Conservation (phyloP, 2,888 invertebrate species). For the Drosophila yooni region DNA sequence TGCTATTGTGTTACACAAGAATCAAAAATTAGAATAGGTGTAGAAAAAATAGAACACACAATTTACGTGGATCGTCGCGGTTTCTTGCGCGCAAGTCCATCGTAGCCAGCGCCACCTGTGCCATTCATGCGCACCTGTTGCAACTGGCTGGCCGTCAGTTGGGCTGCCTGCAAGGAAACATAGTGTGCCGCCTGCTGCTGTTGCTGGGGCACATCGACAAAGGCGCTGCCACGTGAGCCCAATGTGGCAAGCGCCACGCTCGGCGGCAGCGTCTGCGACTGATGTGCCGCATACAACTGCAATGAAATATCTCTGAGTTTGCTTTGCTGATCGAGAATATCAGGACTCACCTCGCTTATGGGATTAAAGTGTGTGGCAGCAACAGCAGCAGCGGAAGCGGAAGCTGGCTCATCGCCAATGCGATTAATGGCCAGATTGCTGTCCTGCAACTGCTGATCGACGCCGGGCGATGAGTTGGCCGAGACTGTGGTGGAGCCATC, state of each 20-base stretch:
- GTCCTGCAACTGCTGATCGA: slow-evolving; percentile 86
- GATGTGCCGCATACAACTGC: slow-evolving; percentile 83
- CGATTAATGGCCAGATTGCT: slow-evolving; percentile 77
- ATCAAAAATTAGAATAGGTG: neutral
- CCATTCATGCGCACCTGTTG: slow-evolving; percentile 81
- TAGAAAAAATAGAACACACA: neutral
- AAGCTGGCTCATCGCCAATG: slow-evolving; percentile 53
- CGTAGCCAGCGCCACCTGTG: slow-evolving; percentile 77
- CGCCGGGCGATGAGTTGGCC: slow-evolving; percentile 93
- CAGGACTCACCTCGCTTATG: slow-evolving; percentile 82
- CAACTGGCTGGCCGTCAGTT: slow-evolving; percentile 37
- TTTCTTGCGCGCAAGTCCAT: slow-evolving; percentile 92
- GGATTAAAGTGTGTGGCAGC: slow-evolving; percentile 84
- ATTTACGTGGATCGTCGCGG: slow-evolving; percentile 95
- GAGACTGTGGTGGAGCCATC: slow-evolving; percentile 94
- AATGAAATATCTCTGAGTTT: slow-evolving; percentile 12
- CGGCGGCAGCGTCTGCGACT: slow-evolving; percentile 64
- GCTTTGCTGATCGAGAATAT: neutral
- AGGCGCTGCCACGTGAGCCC: slow-evolving; percentile 48
- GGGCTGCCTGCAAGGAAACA: slow-evolving; percentile 50
- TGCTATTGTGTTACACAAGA: slow-evolving; percentile 55
- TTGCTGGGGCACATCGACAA: slow-evolving; percentile 71
- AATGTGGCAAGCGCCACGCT: slow-evolving; percentile 43
- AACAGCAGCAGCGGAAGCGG: neutral
- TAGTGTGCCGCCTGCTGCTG: slow-evolving; percentile 62